Conservation (phyloP, 2,113 vertebrate species). For the Rostratula benghalensis region DNA sequence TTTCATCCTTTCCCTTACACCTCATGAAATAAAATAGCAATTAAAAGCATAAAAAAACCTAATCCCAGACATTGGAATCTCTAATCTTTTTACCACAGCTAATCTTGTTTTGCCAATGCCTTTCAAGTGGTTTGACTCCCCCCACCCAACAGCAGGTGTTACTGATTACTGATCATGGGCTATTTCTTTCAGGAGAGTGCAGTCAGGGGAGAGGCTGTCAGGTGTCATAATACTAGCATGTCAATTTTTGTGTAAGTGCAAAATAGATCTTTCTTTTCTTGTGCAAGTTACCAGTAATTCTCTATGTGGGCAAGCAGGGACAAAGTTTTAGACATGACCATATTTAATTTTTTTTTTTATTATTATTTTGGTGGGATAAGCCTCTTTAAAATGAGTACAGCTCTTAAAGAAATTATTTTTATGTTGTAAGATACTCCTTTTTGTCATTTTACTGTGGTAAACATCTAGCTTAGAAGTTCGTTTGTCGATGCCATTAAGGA, state of each 20-base stretch:
- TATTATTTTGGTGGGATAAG: background rate
- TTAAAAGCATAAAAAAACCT: background rate
- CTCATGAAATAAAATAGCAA: background rate
- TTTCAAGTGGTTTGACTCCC: background rate
- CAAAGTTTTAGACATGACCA: background rate
- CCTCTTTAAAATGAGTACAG: background rate
- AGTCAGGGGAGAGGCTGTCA: background rate
- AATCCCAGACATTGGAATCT: conserved; percentile 21
- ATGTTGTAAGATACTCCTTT: background rate
- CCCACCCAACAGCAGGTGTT: background rate
- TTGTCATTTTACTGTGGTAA: background rate
- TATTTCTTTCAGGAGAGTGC: background rate
- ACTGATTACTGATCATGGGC: background rate
- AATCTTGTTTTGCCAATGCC: conserved; percentile 50
- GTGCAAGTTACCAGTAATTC: background rate
- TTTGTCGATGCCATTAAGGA: background rate
- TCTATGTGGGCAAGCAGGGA: background rate
- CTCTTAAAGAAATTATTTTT: background rate
- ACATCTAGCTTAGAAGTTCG: background rate
- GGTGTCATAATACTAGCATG: background rate
- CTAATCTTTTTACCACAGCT: conserved; percentile 60
- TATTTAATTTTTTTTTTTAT: too few species aligned
- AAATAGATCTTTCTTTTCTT: background rate
- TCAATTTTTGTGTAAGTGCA: background rate
- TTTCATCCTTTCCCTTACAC: background rate